A percentile compares a stretch with the other conserved stretches of the same genome.
These are phyloP conservation scores for Cyanistes caeruleus DNA, from an alignment of 2,113 vertebrate genomes.

Conservation along the genomic window DNA sequence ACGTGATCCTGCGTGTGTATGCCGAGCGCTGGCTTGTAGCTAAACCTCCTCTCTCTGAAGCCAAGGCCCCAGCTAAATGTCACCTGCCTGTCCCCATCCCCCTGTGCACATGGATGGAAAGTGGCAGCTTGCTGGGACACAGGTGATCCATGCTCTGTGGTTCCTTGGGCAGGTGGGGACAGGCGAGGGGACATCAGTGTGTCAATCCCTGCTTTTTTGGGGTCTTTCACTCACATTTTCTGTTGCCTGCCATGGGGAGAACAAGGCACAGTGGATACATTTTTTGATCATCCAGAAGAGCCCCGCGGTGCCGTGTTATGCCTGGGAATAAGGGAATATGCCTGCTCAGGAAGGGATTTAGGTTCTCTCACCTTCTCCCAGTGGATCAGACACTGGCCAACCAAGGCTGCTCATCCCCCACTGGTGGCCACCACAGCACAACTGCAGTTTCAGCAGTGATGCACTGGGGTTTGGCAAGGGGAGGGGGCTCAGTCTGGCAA, in stretches of 20 bases:
- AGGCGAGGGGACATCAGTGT: not conserved
- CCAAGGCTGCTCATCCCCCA: not conserved
- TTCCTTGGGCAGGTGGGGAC: not conserved
- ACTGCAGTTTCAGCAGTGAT: not conserved
- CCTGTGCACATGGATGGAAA: not conserved
- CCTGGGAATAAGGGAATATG: too few species aligned
- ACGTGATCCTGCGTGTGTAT: rapidly evolving
- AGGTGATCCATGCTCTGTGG: not conserved
- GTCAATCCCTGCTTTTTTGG: not conserved
- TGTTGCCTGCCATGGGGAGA: not conserved
- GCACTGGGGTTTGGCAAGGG: not conserved
- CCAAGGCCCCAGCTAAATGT: not conserved
- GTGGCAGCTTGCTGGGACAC: not conserved
- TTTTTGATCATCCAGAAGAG: not conserved
- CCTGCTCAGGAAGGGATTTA: not conserved
- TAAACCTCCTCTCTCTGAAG: not conserved
- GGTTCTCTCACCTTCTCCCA: not conserved
- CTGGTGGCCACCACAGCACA: not conserved
- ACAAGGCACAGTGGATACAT: not conserved
- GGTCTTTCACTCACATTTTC: not conserved
- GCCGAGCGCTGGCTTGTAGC: not conserved
- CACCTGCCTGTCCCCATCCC: not conserved
- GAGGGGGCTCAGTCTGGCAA: not conserved
- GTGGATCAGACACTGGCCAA: not conserved
- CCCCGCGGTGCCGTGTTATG: rapidly evolving